Percentiles rank a stretch among this genome's conserved stretches.
Conservation (phyloP, 2,888 invertebrate species). For the Oligia latruncula region DNA sequence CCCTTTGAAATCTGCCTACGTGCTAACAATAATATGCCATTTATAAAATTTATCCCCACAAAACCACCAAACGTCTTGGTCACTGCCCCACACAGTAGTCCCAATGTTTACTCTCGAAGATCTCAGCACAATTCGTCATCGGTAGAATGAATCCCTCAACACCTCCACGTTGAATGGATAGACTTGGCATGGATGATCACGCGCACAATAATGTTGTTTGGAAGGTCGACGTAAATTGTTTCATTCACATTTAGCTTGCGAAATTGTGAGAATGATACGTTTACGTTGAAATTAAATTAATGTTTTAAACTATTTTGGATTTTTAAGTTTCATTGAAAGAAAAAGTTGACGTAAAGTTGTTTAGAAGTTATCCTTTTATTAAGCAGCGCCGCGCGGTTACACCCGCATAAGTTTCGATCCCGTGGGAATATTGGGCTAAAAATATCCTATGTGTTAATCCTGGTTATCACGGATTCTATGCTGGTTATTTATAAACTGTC, state of each 20-base stretch:
- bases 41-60: not conserved
- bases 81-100: conserved; percentile 70
- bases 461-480: no score
- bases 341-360: not conserved
- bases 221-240: conserved; percentile 34
- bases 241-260: conserved; percentile 24
- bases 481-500: no score
- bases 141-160: conserved; percentile 86
- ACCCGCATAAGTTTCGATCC: no score
- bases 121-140: conserved; percentile 87
- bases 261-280: not conserved
- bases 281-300: not conserved
- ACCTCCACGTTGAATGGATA: conserved; percentile 61
- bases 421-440: no score
- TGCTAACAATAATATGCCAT: no score
- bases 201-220: conserved; percentile 24
- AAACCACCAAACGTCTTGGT: conserved; percentile 42
- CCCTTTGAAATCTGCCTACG: no score
- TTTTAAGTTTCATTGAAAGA: not conserved
- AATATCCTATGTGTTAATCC: no score
- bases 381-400: no score
- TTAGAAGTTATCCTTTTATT: not conserved
- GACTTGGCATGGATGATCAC: conserved; percentile 42
- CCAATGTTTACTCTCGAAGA: conserved; percentile 76
- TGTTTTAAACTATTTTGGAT: not conserved